Percentiles rank a stretch among this genome's conserved stretches.
These are phyloP conservation scores for Arvicanthis niloticus DNA, from an alignment of 2,113 vertebrate genomes.

Conservation along the genomic window DNA sequence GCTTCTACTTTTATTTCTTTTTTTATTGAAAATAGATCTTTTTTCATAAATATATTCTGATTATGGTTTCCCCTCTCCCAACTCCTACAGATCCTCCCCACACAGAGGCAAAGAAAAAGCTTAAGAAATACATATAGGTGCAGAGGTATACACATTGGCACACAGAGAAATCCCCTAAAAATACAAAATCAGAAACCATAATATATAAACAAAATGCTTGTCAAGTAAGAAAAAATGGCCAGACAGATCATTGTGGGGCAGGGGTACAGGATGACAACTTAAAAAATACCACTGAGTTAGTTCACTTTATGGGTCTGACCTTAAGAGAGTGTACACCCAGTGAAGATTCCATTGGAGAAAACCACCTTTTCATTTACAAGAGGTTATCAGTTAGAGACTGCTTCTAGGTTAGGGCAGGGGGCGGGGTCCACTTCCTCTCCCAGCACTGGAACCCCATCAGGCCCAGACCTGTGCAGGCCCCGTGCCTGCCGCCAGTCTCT, in stretches of 20 bases:
- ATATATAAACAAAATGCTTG: not conserved
- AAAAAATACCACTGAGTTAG: not conserved
- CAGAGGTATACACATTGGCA: not conserved
- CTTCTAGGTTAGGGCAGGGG: not conserved
- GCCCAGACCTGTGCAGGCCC: not conserved
- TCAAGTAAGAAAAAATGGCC: not conserved
- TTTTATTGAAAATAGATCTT: not conserved
- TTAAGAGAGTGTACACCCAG: not conserved
- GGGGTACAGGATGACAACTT: not conserved
- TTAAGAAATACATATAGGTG: not conserved
- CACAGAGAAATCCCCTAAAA: not conserved
- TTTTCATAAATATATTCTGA: not conserved
- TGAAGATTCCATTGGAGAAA: too few relatives aligned
- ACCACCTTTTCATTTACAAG: too few relatives aligned
- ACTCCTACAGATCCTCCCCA: not conserved
- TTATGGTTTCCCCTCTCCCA: not conserved
- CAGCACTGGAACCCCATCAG: not conserved
- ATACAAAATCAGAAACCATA: not conserved
- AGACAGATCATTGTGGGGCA: not conserved
- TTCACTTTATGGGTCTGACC: not conserved
- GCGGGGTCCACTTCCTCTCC: not conserved
- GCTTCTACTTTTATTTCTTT: conserved; percentile 9
- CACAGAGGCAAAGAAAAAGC: not conserved
- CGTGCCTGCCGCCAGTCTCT: not conserved
- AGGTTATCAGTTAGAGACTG: not conserved